phyloP scores from a whole-genome alignment of 1,140 invertebrate genomes.

The Drosophila leontia region DNA sequence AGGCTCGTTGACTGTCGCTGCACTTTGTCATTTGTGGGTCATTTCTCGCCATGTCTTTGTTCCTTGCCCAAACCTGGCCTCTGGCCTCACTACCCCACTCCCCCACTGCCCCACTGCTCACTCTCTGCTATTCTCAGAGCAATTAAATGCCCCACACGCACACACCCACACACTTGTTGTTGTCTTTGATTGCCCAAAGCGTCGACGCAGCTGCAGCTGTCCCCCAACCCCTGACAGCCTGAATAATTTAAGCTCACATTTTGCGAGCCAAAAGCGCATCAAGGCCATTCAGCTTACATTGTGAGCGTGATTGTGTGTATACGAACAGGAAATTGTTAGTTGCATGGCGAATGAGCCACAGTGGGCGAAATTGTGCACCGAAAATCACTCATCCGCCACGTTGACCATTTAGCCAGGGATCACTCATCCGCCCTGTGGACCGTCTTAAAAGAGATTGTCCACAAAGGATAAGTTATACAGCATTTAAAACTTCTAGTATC shows the following conservation, averaged over 20 bases:
- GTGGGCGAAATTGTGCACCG: not conserved
- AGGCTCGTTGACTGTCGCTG: constrained; percentile 74
- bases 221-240: constrained; percentile 42
- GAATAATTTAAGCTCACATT: constrained; percentile 75
- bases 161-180: constrained; percentile 43
- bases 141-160: constrained; percentile 68
- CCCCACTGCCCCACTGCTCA: not conserved
- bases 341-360: constrained; percentile 38
- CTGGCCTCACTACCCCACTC: not conserved
- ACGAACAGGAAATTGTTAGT: constrained; percentile 56
- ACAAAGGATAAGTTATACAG: not conserved
- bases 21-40: constrained; percentile 75
- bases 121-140: constrained; percentile 57
- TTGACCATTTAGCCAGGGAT: not conserved
- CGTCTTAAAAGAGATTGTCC: too few species aligned
- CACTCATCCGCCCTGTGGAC: not conserved
- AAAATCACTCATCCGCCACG: constrained; percentile 9
- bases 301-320: constrained; percentile 33
- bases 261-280: constrained; percentile 67
- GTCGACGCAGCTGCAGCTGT: constrained; percentile 35
- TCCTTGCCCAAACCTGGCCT: not conserved
- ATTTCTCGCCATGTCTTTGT: constrained; percentile 40
- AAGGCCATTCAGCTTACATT: constrained; percentile 44
- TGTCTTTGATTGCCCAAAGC: constrained; percentile 66
- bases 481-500: not conserved